Percentiles rank a stretch among this genome's conserved stretches.
Evolutionary conservation across 1,140 invertebrate species (phyloP).

Genomic region (Brachionus asplanchnoidis): DNA sequence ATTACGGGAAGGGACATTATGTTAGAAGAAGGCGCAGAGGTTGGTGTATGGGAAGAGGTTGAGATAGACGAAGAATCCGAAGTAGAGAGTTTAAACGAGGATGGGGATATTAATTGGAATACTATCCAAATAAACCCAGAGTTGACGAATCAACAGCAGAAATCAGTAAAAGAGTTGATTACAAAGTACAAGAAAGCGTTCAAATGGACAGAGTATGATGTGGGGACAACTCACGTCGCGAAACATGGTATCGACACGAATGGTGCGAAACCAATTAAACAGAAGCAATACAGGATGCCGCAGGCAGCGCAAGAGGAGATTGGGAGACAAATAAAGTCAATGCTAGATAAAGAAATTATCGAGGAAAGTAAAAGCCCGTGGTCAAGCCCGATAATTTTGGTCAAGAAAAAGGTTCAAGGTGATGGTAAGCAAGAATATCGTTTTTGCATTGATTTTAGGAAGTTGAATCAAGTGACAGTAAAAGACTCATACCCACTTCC

Average conservation of each 20-base stretch:
- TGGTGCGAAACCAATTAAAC: conserved; percentile 44
- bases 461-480: too few species aligned
- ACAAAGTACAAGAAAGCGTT: conserved; percentile 35
- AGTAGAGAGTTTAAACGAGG: not conserved
- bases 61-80: not conserved
- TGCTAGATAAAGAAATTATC: conserved; percentile 42
- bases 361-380: conserved; percentile 47
- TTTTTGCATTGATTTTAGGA: too few species aligned
- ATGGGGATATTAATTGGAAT: conserved; percentile 48
- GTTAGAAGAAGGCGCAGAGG: not conserved
- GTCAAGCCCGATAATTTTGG: not conserved
- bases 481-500: too few species aligned
- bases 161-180: not conserved
- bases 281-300: conserved; percentile 31
- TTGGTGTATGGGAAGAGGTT: not conserved
- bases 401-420: too few species aligned
- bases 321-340: conserved; percentile 11
- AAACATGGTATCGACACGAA: conserved; percentile 48
- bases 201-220: conserved; percentile 22
- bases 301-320: not conserved
- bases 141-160: not conserved
- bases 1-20: not conserved
- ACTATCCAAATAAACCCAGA: conserved; percentile 49
- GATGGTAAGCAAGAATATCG: too few species aligned
- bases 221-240: conserved; percentile 45